Base-by-base conservation (phyloP, 2,113 vertebrate species). In the Psettodes erumei region DNA sequence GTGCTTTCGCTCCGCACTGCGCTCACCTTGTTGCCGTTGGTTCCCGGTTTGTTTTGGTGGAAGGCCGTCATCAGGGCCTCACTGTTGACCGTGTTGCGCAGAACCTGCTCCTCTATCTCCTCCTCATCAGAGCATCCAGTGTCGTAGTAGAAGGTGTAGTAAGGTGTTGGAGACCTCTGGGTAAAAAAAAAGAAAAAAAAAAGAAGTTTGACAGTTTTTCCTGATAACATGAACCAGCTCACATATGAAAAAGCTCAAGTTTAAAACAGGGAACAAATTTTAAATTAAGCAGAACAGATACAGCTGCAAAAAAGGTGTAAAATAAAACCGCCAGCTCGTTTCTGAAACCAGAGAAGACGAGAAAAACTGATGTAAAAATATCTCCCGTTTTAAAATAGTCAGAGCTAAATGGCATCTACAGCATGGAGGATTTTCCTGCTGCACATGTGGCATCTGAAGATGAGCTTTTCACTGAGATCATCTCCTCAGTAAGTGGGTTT, bases 1-100 rank as follows among this genome's bases (percentile, higher is more conserved):
- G 4, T n/a, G 19, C 16, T 47, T n/a, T 3, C 43, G 10, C 2
- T 35, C 23, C 21, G n/a, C n/a, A n/a, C n/a, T n/a, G n/a, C 18
- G 4, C 66, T 75, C 91, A 95, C 86, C 76, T 90, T 86, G 54
- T 78, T 90, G 60, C 94, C 87, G 0, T 92, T 83, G 27, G 79
- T 45, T 85, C 91, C 94, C 2, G 86, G 70, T 75, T 90, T 93
- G 0, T 84, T 88, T 48, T 89, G 93, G 78, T 94, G 93, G 70
- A 96, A 96, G 28, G 94, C 92, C 0, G 95, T 93, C 55, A 95
- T 95, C 25, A 96, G 89, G 8, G 96, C 95, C 82, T 96, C 94
- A 0, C 93, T 92, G 87, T 90, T 95, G 30, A 95, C 87, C 0
- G 84, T 86, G 1, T 92, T 95, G 30, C 87, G 91, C 59, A 90